phyloP scores from a whole-genome alignment of 2,113 vertebrate genomes.

The Lepidothrix coronata region DNA sequence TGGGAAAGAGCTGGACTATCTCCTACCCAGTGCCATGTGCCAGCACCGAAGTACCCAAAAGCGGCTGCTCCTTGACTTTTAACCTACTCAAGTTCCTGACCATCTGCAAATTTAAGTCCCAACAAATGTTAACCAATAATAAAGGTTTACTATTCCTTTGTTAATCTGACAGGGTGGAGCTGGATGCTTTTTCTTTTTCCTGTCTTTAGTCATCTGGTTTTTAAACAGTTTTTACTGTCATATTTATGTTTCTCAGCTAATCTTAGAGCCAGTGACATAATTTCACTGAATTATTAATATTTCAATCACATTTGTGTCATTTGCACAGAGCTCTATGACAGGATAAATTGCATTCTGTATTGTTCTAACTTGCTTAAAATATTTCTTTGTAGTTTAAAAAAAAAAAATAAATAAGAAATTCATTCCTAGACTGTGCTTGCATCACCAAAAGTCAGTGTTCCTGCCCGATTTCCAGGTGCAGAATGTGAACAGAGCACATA shows the following conservation, averaged over 20 bases:
- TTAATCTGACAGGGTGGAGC: neutral
- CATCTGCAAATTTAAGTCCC: neutral
- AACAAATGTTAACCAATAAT: neutral
- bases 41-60: neutral
- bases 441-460: neutral
- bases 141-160: neutral
- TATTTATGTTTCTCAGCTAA: neutral
- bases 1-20: neutral
- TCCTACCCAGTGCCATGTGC: neutral
- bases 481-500: neutral
- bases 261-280: neutral
- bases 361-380: conserved; percentile 25
- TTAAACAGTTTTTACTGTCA: neutral
- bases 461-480: neutral
- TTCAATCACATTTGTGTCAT: neutral
- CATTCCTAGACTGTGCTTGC: neutral
- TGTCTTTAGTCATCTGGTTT: neutral
- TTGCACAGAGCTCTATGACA: neutral
- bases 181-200: neutral
- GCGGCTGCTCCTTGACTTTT: neutral
- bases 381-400: neutral
- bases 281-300: neutral
- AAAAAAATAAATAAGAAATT: neutral
- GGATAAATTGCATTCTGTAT: neutral
- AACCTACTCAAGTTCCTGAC: neutral